Conservation (phyloP, 92 coral and sea anemone genomes). For the Epizoanthus illoricatus region DNA sequence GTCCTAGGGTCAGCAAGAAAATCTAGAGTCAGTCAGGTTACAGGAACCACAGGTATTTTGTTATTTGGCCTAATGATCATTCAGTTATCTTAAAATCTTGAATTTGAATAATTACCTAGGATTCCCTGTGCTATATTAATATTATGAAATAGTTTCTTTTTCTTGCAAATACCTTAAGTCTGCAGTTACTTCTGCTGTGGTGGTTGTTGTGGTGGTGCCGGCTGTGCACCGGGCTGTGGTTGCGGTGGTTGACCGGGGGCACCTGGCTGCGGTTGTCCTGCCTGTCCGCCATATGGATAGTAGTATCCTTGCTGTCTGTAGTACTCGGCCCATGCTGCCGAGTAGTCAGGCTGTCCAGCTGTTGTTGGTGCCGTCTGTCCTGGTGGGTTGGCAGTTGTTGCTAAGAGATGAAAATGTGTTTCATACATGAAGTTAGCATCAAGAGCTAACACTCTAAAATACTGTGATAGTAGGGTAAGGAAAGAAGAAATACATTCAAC, state of each 20-base stretch:
- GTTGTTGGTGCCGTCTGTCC: conserved; percentile 34
- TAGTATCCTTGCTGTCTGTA: conserved; percentile 90
- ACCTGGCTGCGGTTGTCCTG: conserved; percentile 71
- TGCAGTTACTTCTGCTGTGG: conserved; percentile 24
- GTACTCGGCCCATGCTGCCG: conserved; percentile 96
- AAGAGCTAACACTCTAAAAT: background rate
- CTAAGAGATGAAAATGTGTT: background rate
- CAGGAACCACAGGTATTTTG: too few relatives aligned
- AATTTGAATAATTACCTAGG: too few relatives aligned
- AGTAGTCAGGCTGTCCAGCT: conserved; percentile 89
- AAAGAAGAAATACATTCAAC: too few relatives aligned
- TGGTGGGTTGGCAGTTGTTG: conserved; percentile 38
- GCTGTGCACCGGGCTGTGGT: conserved; percentile 60
- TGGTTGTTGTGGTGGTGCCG: conserved; percentile 47
- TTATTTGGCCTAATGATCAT: too few relatives aligned
- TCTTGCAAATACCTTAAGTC: background rate
- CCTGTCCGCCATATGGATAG: conserved; percentile 73
- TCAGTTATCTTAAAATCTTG: too few relatives aligned
- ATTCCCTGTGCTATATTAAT: too few relatives aligned
- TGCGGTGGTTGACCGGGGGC: conserved; percentile 54
- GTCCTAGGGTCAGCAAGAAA: too few relatives aligned
- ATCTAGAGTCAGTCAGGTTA: too few relatives aligned
- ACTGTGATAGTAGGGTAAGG: background rate
- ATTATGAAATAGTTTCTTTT: too few relatives aligned
- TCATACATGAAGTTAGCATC: background rate